These are phyloP conservation scores for Mastomys coucha DNA, from an alignment of 2,113 vertebrate genomes.

Conservation along the genomic window DNA sequence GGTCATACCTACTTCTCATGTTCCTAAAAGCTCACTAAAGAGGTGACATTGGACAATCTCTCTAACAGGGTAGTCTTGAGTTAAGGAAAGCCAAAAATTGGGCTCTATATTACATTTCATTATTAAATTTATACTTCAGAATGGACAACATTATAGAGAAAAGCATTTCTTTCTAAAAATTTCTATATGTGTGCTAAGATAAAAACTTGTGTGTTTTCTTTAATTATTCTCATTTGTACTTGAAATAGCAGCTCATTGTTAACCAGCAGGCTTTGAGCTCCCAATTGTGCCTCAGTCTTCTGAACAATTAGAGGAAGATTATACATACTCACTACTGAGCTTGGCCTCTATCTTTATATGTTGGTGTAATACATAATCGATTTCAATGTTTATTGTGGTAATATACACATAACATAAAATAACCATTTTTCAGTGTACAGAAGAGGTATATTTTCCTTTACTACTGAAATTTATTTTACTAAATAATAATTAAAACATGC, in stretches of 20 bases:
- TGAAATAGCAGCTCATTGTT: neutral
- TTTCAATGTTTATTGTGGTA: constrained; percentile 2
- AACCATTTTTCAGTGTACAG: neutral
- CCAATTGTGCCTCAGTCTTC: neutral
- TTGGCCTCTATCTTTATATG: neutral
- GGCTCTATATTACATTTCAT: neutral
- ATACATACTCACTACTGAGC: neutral
- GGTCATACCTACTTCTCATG: no score
- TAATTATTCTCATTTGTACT: neutral
- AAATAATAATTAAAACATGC: constrained; percentile 30
- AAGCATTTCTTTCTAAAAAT: neutral
- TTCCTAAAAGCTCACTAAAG: neutral
- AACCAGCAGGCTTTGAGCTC: neutral
- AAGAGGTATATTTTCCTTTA: constrained; percentile 18
- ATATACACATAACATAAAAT: neutral
- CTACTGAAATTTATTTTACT: neutral
- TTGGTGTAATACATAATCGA: neutral
- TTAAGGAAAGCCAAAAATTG: neutral
- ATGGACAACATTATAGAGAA: neutral
- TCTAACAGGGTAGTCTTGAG: neutral
- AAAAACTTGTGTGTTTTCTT: constrained; percentile 22
- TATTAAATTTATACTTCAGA: constrained; percentile 27
- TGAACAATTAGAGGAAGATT: neutral
- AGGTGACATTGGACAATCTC: neutral
- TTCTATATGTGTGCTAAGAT: neutral